These are phyloP conservation scores for Cepaea nemoralis DNA, from an alignment of 1,140 invertebrate genomes.

Conservation along the genomic window DNA sequence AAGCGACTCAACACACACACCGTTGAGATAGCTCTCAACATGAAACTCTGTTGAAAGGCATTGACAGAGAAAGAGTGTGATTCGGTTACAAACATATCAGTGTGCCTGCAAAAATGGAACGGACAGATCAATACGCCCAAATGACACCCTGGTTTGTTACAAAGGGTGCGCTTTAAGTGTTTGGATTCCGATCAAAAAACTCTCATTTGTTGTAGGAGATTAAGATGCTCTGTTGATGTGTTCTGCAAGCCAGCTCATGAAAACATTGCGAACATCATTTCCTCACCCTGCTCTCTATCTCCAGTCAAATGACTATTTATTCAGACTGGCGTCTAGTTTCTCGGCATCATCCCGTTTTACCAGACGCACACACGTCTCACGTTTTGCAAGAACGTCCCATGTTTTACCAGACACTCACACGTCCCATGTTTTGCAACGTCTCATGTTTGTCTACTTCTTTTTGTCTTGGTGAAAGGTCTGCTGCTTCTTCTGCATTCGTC, in stretches of 20 bases:
- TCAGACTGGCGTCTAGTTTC: too few relatives aligned
- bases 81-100: neutral
- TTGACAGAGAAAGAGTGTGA: neutral
- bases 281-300: too few relatives aligned
- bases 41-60: neutral
- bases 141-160: neutral
- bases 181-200: neutral
- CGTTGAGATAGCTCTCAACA: neutral
- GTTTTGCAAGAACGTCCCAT: too few relatives aligned
- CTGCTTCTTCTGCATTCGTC: too few relatives aligned
- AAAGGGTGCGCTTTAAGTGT: neutral
- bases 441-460: too few relatives aligned
- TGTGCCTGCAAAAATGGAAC: neutral
- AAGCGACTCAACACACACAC: too few relatives aligned
- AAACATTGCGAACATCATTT: neutral
- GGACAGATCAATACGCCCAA: neutral
- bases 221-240: neutral
- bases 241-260: neutral
- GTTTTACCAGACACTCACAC: too few relatives aligned
- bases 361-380: too few relatives aligned
- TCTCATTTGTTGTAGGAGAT: neutral
- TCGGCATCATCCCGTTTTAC: too few relatives aligned
- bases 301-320: too few relatives aligned
- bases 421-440: too few relatives aligned
- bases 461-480: too few relatives aligned